A percentile compares a stretch with the other conserved stretches of the same genome.
Evolutionary conservation across 2,113 vertebrate species (phyloP).

Genomic region (Chaetops frenatus): DNA sequence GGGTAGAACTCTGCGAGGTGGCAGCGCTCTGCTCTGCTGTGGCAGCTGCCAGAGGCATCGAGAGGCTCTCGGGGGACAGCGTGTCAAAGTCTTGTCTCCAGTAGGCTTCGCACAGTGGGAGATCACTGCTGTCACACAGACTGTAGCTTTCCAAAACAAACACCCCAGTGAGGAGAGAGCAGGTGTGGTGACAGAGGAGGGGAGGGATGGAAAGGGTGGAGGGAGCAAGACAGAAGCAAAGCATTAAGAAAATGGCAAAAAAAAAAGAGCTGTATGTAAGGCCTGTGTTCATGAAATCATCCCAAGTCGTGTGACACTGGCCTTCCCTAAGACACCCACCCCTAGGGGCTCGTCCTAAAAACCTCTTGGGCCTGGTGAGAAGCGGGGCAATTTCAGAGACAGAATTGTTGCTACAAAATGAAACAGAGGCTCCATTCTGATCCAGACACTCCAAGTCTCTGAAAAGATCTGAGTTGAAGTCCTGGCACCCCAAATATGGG

Average conservation of each 20-base stretch:
- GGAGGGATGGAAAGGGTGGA: not conserved
- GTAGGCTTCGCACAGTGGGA: conserved; percentile 92
- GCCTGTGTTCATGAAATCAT: not conserved
- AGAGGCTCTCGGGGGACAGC: conserved; percentile 73
- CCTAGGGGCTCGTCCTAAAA: not conserved
- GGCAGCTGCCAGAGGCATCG: conserved; percentile 64
- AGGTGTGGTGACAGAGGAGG: conserved; percentile 26
- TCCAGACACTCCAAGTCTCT: not conserved
- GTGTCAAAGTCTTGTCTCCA: conserved; percentile 79
- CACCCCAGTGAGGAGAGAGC: conserved; percentile 62
- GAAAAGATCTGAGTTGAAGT: not conserved
- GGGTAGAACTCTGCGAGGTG: conserved; percentile 64
- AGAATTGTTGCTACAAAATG: not conserved
- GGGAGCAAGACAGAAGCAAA: conserved; percentile 72
- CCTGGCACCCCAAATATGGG: not conserved
- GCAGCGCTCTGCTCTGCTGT: conserved; percentile 47
- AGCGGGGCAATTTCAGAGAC: not conserved
- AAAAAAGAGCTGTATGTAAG: not conserved
- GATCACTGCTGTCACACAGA: conserved; percentile 88
- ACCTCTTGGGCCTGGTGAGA: not conserved
- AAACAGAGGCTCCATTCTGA: not conserved
- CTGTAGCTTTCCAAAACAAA: conserved; percentile 88
- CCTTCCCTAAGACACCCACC: not conserved
- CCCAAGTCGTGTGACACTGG: not conserved
- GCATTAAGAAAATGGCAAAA: conserved; percentile 62